Evolutionary conservation across 2,888 invertebrate genomes (phyloP).

Genomic region (Sympetrum striolatum): DNA sequence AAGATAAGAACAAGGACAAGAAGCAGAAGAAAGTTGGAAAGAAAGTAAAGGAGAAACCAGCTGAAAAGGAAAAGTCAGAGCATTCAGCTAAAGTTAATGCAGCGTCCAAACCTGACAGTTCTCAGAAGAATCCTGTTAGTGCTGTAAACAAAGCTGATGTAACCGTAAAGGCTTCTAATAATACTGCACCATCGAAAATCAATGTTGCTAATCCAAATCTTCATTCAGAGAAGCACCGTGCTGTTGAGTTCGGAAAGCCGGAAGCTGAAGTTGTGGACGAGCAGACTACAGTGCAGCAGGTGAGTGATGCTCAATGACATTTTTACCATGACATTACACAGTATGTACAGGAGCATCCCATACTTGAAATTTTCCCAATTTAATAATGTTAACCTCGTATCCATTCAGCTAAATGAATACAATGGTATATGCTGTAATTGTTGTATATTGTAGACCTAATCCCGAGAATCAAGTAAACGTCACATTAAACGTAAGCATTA

Average conservation of each 20-base stretch:
- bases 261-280: slow-evolving; percentile 69
- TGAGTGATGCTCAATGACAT: neutral
- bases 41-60: slow-evolving; percentile 56
- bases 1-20: slow-evolving; percentile 67
- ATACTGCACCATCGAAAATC: neutral
- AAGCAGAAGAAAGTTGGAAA: slow-evolving; percentile 65
- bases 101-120: neutral
- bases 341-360: no score
- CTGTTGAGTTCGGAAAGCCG: slow-evolving; percentile 75
- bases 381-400: neutral
- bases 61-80: slow-evolving; percentile 48
- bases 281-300: slow-evolving; percentile 57
- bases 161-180: neutral
- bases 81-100: slow-evolving; percentile 40
- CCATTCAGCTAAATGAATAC: neutral
- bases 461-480: neutral
- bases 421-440: no score
- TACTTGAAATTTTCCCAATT: neutral
- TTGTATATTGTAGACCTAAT: no score
- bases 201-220: neutral
- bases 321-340: no score
- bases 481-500: neutral
- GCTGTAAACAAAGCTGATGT: neutral
- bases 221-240: slow-evolving; percentile 54
- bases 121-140: neutral